Evolutionary conservation across 2,113 vertebrate genomes (phyloP).

Genomic region (Clarias macrocephalus): DNA sequence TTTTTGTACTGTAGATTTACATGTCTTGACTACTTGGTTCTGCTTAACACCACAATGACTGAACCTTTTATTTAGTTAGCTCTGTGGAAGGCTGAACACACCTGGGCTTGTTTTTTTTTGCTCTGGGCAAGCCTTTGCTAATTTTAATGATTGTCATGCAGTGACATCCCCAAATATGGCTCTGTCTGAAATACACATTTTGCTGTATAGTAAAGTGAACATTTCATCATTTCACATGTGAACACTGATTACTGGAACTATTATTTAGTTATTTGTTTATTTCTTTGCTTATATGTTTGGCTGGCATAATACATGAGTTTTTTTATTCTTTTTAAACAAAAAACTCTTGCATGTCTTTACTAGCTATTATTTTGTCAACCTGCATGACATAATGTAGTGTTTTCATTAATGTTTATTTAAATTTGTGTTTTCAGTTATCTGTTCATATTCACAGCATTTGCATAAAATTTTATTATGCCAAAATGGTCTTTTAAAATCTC

Average conservation of each 20-base stretch:
- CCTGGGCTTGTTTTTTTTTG: conserved; percentile 33
- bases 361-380: background rate
- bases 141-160: conserved; percentile 23
- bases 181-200: background rate
- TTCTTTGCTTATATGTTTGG: background rate
- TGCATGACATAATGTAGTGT: background rate
- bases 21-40: conserved; percentile 15
- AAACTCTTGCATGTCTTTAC: background rate
- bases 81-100: conserved; percentile 13
- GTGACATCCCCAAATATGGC: conserved; percentile 15
- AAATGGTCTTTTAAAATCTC: background rate
- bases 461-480: background rate
- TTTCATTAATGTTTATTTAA: background rate
- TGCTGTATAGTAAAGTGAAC: background rate
- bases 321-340: background rate
- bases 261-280: background rate
- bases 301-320: background rate
- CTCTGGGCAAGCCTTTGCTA: conserved; percentile 26
- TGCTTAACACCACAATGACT: conserved; percentile 5
- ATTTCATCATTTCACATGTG: background rate
- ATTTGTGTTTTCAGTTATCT: background rate
- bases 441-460: background rate
- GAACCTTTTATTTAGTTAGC: background rate
- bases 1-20: conserved; percentile 8
- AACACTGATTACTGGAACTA: background rate